Base-by-base conservation (phyloP, 2,888 invertebrate species). In the Rhagonycha lutea region DNA sequence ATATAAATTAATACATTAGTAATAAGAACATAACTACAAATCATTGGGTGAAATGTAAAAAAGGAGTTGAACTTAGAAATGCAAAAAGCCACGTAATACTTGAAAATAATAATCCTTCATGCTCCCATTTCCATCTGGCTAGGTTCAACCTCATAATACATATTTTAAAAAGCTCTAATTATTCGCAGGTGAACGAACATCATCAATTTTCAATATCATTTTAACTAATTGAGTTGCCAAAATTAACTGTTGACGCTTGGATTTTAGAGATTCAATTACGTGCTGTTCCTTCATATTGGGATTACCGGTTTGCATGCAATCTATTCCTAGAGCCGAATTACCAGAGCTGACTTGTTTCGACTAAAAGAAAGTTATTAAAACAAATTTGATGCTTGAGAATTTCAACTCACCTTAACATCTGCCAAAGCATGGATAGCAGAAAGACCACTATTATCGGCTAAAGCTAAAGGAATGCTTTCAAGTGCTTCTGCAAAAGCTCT, bases 161-260 rank as follows among this genome's bases (percentile, higher is more conserved):
- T 12, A 32, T 47, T n/a, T n/a, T n/a, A n/a, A 47, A n/a, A n/a
- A 47, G 47, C 47, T 47, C 47, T 47, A 47, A 47, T 47, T 47
- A 68, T 86, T 86, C 80, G 60, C 78, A 80, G 67, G 92, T 89
- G 76, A 92, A 90, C 81, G 94, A 29, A 99, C 96, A 87, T 99
- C 99, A 87, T 99, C 99, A 78, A 99, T 99, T 89, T 99, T 99
- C 81, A 99, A 92, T 81, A 99, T 99, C 99, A 99, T 99, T 88
- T 99, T 98, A 71, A 99, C 99, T 79, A 99, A 91, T 86, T 99
- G 99, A 0, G 99, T 98, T 18, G 99, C 99, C 81, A 99, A 90
- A 32, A 98, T 90, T 77, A 99, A 95, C 89, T 99, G 99, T 86
- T 99, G 98, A 84, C 96, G 95, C 92, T 99, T 99, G 60, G 98